Base-by-base conservation (phyloP, 2,888 invertebrate species). In the Lycaena phlaeas region DNA sequence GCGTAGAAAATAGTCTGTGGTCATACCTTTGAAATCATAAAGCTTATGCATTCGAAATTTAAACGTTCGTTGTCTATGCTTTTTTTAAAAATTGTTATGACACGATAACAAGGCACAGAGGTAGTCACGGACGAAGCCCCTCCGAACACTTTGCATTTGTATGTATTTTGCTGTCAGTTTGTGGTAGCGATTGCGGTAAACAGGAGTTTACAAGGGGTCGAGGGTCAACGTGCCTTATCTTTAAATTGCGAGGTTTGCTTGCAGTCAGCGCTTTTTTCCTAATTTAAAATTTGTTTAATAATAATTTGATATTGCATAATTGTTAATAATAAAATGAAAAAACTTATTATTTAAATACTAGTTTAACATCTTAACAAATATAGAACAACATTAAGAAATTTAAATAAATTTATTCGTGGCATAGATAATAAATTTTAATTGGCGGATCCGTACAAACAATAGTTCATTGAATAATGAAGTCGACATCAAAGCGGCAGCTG, bases 401-500 rank as follows among this genome's bases (percentile, higher is more conserved):
- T n/a, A n/a, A n/a, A n/a, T n/a, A n/a, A n/a, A n/a, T n/a, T 22
- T 2, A 22, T 5, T 22, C 22, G 3, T 22, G n/a, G n/a, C n/a
- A n/a, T n/a, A n/a, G n/a, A 5, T 6, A 9, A 22, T 22, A 22
- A 34, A 11, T 9, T 18, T 34, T 34, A 34, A 12, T 17, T 11
- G 36, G 18, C 22, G 10, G 27, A 11, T 12, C 37, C 5, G 37
- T 9, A 14, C 26, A 15, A 17, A 27, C 37, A 34, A 34, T 52
- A 49, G 50, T 54, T 55, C 51, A 54, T 55, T 53, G 52, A 51
- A 49, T 45, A 50, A 45, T 37, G 47, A 44, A 49, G 41, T 38
- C 46, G 54, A 71, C 75, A 68, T 78, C 75, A 81, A 79, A 79
- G 75, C 57, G 61, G 49, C 64, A 67, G 68, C 70, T 71, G 77